Evolutionary conservation across 2,888 invertebrate genomes (phyloP), one percentile per base, ranked within the genome.

Genomic region (Eurytoma californica): DNA sequence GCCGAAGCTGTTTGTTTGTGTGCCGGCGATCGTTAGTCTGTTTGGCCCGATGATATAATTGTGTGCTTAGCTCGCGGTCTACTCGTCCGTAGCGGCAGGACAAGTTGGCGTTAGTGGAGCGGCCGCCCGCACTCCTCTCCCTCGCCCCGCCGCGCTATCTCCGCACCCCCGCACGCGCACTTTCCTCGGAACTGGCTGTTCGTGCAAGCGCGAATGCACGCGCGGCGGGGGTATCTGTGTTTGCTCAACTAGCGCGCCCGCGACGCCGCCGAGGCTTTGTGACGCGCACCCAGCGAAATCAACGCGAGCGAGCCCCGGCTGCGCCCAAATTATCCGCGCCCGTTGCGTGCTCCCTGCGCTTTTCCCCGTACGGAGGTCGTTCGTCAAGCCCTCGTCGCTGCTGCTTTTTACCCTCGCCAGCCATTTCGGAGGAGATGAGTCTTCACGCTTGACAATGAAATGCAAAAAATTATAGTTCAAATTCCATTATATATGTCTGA

Each of bases 21-120:
- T 84, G 80, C 80, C 77, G 78, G 81, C 82, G 84, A 84, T 84
- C 84, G 86, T 85, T 84, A 84, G 84, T 82, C 83, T 86, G 85
- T 86, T 86, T 86, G 83, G 82, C 69, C 77, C 82, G 83, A 85
- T 85, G 85, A 86, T 86, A 85, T 84, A 84, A 84, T 85, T 85
- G 86, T 85, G 82, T 84, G 83, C 83, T 84, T 82, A 84, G 79
- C 74, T 79, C 78, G 77, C 74, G 80, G 82, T 79, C 82, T 80
- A 77, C 80, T 81, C 73, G 76, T 80, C 79, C 79, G 70, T 24
- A 72, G 69, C 61, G 67, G 80, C 80, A 79, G 80, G 80, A 80
- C 81, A 82, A 78, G 84, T 82, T 70, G 61, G 79, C 80, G 75
- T 68, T 72, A 60, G 77, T 58, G 65, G 70, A 70, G 30, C 30